Evolutionary conservation across 2,113 vertebrate genomes (phyloP).

Genomic region (Regulus satrapa): DNA sequence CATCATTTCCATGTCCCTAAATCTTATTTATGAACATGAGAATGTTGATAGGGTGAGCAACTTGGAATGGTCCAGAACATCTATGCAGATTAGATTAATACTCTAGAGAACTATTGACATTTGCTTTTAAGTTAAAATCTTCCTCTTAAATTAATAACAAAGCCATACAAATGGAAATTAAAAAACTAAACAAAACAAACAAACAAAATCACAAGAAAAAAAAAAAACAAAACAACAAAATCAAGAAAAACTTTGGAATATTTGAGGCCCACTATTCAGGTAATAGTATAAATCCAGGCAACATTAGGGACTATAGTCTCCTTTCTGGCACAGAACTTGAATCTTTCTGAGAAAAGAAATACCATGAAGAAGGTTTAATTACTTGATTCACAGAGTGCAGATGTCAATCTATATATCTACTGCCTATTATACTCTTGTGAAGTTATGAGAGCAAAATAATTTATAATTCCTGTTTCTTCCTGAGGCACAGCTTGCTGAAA

Average conservation of each 20-base stretch:
- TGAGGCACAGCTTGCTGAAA: background rate
- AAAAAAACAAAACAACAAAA: background rate
- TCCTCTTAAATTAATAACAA: background rate
- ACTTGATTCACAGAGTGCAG: background rate
- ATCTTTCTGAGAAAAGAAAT: background rate
- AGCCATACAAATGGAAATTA: background rate
- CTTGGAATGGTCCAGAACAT: background rate
- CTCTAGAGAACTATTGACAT: background rate
- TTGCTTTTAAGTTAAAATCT: background rate
- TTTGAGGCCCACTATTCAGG: background rate
- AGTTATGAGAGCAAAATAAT: background rate
- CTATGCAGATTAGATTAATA: background rate
- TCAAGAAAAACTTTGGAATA: background rate
- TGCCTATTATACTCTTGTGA: background rate
- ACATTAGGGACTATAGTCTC: background rate
- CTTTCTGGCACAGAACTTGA: background rate
- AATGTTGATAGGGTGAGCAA: background rate
- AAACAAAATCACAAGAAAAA: background rate
- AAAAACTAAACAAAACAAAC: background rate
- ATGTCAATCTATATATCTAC: background rate
- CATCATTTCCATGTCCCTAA: background rate
- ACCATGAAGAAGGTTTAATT: background rate
- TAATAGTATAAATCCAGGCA: background rate
- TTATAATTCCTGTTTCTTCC: background rate
- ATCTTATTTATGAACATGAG: background rate